phyloP scores from a whole-genome alignment of 2,113 vertebrate genomes.

The Nicator chloris region DNA sequence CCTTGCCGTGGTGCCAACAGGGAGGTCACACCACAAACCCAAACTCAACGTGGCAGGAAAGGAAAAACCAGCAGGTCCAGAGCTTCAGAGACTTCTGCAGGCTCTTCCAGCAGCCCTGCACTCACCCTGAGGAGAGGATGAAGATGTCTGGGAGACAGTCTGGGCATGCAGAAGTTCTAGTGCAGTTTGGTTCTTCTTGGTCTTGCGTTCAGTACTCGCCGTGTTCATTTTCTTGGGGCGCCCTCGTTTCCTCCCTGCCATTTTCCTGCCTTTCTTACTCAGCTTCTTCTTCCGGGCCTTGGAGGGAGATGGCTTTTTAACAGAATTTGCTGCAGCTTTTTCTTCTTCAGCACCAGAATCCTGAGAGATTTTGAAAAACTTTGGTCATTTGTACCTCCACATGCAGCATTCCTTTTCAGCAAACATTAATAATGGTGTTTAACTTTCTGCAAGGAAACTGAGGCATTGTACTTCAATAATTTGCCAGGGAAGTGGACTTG shows the following conservation, averaged over 20 bases:
- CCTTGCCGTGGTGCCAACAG: neutral
- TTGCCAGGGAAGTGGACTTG: neutral
- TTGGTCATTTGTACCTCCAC: neutral
- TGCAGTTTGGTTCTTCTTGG: slow-evolving; percentile 89
- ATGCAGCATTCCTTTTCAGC: neutral
- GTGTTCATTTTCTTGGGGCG: slow-evolving; percentile 91
- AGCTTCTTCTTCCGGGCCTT: slow-evolving; percentile 87
- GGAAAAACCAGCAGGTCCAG: accelerated
- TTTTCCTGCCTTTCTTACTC: slow-evolving; percentile 88
- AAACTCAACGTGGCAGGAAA: neutral
- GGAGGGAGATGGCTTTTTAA: slow-evolving; percentile 85
- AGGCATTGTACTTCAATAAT: neutral
- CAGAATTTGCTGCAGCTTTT: slow-evolving; percentile 70
- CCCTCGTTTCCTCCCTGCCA: slow-evolving; percentile 91
- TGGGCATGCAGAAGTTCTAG: slow-evolving; percentile 91
- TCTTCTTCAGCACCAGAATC: slow-evolving; percentile 93
- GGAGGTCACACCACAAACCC: neutral
- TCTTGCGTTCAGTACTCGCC: slow-evolving; percentile 81
- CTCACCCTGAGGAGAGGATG: slow-evolving; percentile 91
- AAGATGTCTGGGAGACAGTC: slow-evolving; percentile 80
- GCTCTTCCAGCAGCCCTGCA: neutral
- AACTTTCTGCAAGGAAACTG: neutral
- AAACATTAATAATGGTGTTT: neutral
- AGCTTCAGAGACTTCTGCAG: neutral
- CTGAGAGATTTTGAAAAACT: slow-evolving; percentile 25